These are phyloP conservation scores for Allacma fusca DNA, from an alignment of 2,888 invertebrate species.

Conservation along the genomic window DNA sequence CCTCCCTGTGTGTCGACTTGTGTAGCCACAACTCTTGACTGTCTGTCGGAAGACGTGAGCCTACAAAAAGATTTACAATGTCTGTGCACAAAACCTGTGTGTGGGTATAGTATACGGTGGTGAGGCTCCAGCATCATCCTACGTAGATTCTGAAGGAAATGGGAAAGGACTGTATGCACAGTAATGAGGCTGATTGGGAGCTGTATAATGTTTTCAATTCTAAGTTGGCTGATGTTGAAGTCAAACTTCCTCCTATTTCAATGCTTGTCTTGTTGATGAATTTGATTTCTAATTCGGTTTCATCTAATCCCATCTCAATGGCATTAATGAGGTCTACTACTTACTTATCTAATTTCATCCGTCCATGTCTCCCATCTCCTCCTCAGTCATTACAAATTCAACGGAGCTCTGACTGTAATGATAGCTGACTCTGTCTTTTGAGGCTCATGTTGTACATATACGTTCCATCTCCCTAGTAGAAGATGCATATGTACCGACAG, in stretches of 20 bases:
- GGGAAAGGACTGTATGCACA: no score
- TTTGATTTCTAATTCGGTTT: constrained; percentile 40
- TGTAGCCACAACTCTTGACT: constrained; percentile 2
- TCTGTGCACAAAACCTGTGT: neutral
- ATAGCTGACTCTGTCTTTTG: no score
- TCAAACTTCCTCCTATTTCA: constrained; percentile 34
- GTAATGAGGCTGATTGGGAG: neutral
- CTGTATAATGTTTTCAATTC: neutral
- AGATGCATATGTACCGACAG: no score
- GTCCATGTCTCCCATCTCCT: constrained; percentile 17
- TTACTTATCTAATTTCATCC: constrained; percentile 32
- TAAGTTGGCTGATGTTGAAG: neutral
- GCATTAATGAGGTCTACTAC: constrained; percentile 36
- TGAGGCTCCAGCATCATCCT: no score
- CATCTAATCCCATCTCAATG: constrained; percentile 40
- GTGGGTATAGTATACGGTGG: no score
- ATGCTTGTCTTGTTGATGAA: constrained; percentile 41
- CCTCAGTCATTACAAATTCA: neutral
- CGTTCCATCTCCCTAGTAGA: no score
- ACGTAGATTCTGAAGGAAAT: neutral
- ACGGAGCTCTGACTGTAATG: neutral
- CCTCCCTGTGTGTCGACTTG: constrained; percentile 29
- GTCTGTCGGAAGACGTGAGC: constrained; percentile 35
- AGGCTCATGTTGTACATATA: neutral
- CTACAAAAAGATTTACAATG: constrained; percentile 22